Evolutionary conservation across 2,797 vertebrate genomes (phyloP).

Genomic region (Peromyscus melanophrys): DNA sequence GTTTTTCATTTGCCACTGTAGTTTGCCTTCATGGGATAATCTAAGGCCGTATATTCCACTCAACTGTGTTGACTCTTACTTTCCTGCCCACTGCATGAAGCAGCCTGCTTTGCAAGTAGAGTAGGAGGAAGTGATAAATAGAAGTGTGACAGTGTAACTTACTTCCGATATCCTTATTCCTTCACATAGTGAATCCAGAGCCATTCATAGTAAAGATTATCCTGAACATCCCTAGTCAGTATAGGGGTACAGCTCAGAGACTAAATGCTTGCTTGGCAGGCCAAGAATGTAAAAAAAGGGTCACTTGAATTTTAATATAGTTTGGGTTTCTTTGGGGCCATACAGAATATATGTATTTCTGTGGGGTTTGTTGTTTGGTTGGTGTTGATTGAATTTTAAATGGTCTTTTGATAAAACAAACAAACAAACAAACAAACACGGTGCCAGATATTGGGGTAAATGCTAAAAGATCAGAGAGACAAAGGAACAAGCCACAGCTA

Average conservation of each 20-base stretch:
- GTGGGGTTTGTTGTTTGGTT: background rate
- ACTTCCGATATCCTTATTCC: conserved; percentile 4
- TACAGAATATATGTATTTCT: background rate
- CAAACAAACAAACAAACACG: too few relatives aligned
- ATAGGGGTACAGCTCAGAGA: background rate
- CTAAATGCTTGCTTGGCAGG: background rate
- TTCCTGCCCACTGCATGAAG: background rate
- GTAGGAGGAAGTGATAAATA: conserved; percentile 5
- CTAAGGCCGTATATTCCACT: background rate
- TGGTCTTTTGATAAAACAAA: too few relatives aligned
- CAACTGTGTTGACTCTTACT: background rate
- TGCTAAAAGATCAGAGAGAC: too few relatives aligned
- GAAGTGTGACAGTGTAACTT: background rate
- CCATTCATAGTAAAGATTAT: conserved; percentile 21
- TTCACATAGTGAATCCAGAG: conserved; percentile 43
- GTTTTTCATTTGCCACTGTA: background rate
- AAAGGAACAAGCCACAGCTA: too few relatives aligned
- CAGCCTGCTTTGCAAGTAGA: conserved; percentile 4
- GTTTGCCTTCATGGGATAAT: conserved; percentile 25
- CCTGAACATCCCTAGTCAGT: background rate
- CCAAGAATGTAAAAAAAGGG: background rate
- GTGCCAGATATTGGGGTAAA: too few relatives aligned
- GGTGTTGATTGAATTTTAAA: background rate
- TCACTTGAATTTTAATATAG: conserved; percentile 38
- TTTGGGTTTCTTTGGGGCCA: background rate